Evolutionary conservation across 2,797 vertebrate genomes (phyloP).

Genomic region (Pseudopleuronectes americanus): DNA sequence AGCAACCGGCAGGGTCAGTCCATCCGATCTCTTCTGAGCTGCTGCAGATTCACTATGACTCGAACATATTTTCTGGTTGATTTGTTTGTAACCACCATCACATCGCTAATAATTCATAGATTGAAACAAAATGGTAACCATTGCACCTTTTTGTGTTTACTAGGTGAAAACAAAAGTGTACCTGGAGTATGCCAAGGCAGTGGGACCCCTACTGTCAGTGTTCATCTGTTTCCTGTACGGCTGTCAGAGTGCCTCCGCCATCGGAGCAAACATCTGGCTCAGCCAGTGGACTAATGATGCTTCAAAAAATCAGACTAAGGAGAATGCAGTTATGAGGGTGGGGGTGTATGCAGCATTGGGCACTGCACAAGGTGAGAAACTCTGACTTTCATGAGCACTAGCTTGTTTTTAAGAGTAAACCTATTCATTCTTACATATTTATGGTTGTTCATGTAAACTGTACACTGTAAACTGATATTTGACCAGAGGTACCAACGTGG

Average conservation of each 20-base stretch:
- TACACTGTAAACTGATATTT: too few relatives aligned
- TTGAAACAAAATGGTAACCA: background rate
- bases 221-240: constrained; percentile 89
- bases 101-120: background rate
- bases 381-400: background rate
- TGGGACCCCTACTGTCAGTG: constrained; percentile 83
- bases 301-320: constrained; percentile 67
- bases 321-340: constrained; percentile 82
- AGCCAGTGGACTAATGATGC: constrained; percentile 93
- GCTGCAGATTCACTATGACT: too few relatives aligned
- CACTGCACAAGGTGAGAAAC: constrained; percentile 89
- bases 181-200: constrained; percentile 91
- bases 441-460: background rate
- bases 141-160: background rate
- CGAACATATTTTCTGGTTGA: too few relatives aligned
- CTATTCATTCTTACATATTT: background rate
- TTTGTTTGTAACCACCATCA: background rate
- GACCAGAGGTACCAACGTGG: too few relatives aligned
- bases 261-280: constrained; percentile 95
- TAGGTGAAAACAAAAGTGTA: constrained; percentile 93
- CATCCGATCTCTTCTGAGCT: too few relatives aligned
- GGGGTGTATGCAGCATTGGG: constrained; percentile 94
- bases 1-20: constrained; percentile 87
- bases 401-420: background rate
- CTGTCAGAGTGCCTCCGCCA: constrained; percentile 90